Percentiles rank a stretch among this genome's conserved stretches.
Conservation (phyloP, 2,113 vertebrate species). For the Brachionichthys hirsutus region DNA sequence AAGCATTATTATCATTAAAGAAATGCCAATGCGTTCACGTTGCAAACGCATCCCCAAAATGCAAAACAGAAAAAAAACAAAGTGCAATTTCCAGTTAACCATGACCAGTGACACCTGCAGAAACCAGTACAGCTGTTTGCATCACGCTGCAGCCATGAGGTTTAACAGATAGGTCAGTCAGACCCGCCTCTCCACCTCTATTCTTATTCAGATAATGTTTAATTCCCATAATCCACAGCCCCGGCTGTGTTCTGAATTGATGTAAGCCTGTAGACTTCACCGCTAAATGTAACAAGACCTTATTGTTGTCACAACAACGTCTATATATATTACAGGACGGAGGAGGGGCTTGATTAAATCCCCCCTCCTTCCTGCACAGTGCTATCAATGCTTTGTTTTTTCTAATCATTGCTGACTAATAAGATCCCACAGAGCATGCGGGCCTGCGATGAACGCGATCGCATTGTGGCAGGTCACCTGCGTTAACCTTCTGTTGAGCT, state of each 20-base stretch:
- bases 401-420: constrained; percentile 76
- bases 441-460: constrained; percentile 64
- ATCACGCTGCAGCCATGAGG: constrained; percentile 34
- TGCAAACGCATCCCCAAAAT: neutral
- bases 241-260: constrained; percentile 69
- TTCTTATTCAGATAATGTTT: constrained; percentile 72
- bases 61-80: constrained; percentile 10
- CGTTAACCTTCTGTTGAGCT: constrained; percentile 76
- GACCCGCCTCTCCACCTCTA: constrained; percentile 57
- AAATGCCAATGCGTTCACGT: too few species aligned
- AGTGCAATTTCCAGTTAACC: neutral
- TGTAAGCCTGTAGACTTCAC: constrained; percentile 64
- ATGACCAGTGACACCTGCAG: constrained; percentile 3
- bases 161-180: constrained; percentile 53
- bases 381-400: constrained; percentile 77
- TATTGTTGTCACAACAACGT: constrained; percentile 58
- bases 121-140: constrained; percentile 26
- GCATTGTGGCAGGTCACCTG: constrained; percentile 71
- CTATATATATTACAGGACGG: constrained; percentile 18
- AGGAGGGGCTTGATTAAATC: constrained; percentile 40
- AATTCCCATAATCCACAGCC: constrained; percentile 71
- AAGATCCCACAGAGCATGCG: constrained; percentile 74
- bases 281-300: constrained; percentile 58
- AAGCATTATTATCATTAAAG: too few species aligned
- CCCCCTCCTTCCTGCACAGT: constrained; percentile 37